Base-by-base conservation (phyloP, 2,797 vertebrate species). In the Hoplostethus mediterraneus region DNA sequence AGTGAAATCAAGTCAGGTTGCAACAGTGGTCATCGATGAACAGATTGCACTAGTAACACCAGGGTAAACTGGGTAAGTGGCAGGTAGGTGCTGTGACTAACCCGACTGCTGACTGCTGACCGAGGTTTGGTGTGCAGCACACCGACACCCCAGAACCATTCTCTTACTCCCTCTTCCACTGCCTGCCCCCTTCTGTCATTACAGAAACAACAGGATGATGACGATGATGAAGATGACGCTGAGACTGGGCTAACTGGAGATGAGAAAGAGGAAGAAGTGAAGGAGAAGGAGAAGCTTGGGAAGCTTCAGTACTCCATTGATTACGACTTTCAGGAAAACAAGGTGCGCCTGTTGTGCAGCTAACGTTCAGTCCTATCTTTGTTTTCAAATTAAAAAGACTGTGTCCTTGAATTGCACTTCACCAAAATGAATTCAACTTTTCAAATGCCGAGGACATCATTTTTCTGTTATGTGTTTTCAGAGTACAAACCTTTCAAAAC, bases 271-370 rank as follows among this genome's bases (percentile, higher is more conserved):
- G 96, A 96, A 1, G 98, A 99, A 71, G 96, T 97, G 76, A 97
- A 98, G 88, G 97, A 98, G 83, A 96, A 98, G 69, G 97, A 97
- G 0, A 98, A 99, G 89, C 94, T 99, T 17, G 98, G 98, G 59
- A 99, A 99, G 87, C 89, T 99, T 81, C 98, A 99, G 90, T 99
- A 98, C 90, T 98, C 97, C 0, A 91, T 99, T 65, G 98, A 99
- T 85, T 99, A 99, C 0, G 97, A 99, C 77, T 99, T 99, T 89
- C 96, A 97, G 87, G 96, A 96, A 3, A 97, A 95, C 87, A 98
- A 98, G 97, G 98, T 95, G 58, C 81, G 81, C 2, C 0, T 40
- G 31, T 53, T 25, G 11, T 52, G 21, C 6, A 6, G 6, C n/a
- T 9, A 58, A 17, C 31, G 11, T 12, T 40, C 31, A 58, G 40